phyloP scores from a whole-genome alignment of 2,113 vertebrate species.

The Grammomys surdaster region DNA sequence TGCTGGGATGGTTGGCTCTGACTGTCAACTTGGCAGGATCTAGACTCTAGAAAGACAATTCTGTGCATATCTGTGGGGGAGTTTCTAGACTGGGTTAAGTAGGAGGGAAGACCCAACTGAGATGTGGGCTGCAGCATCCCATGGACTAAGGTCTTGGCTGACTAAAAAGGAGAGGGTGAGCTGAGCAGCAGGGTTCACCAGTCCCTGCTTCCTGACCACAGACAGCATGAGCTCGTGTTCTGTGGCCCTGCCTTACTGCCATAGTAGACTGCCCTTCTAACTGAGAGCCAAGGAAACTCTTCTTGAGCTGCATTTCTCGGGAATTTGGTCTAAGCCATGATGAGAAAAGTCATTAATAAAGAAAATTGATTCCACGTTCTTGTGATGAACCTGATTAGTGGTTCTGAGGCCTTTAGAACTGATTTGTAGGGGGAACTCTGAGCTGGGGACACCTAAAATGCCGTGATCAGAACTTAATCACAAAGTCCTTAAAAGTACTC shows the following conservation, averaged over 20 bases:
- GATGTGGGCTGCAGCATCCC: background rate
- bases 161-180: background rate
- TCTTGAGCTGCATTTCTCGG: background rate
- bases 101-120: background rate
- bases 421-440: background rate
- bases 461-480: background rate
- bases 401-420: background rate
- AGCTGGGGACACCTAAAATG: background rate
- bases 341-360: background rate
- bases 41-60: background rate
- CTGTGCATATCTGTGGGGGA: background rate
- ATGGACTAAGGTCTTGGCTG: background rate
- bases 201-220: background rate
- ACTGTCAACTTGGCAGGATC: background rate
- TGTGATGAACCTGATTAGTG: background rate
- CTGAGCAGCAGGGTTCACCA: background rate
- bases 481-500: background rate
- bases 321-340: background rate
- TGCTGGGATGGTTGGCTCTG: too few species aligned
- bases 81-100: background rate
- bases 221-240: background rate
- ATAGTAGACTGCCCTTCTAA: background rate
- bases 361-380: background rate
- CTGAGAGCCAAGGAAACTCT: background rate
- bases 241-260: too few species aligned